Percentiles rank a stretch among this genome's conserved stretches.
Conservation (phyloP, 2,888 invertebrate genomes). For the Scaptomyza flava region DNA sequence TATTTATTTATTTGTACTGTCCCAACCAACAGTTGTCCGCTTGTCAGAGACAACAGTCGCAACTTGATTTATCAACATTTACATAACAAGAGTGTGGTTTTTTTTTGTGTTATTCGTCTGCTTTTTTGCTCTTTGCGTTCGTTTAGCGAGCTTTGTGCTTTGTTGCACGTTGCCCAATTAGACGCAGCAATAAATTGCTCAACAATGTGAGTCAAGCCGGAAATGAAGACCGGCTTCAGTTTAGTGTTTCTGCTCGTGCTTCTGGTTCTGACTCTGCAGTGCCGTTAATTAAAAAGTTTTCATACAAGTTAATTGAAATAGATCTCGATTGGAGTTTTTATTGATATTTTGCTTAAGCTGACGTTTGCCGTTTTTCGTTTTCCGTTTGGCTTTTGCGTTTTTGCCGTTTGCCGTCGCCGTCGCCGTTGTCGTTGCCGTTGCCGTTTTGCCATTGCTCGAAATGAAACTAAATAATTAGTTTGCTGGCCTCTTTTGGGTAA, state of each 20-base stretch:
- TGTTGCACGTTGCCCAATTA: slow-evolving; percentile 64
- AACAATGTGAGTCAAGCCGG: slow-evolving; percentile 42
- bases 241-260: not conserved
- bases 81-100: slow-evolving; percentile 52
- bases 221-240: slow-evolving; percentile 43
- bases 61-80: slow-evolving; percentile 75
- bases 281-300: slow-evolving; percentile 78
- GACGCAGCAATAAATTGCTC: slow-evolving; percentile 74
- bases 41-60: slow-evolving; percentile 68
- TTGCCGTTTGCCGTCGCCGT: slow-evolving; percentile 32
- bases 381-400: slow-evolving; percentile 14
- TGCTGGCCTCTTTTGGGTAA: slow-evolving; percentile 77
- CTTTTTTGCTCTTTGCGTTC: slow-evolving; percentile 7
- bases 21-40: slow-evolving; percentile 68
- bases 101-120: slow-evolving; percentile 11
- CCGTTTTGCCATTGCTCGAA: slow-evolving; percentile 50
- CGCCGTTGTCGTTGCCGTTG: too few species aligned
- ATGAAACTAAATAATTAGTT: slow-evolving; percentile 79
- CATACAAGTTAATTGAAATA: slow-evolving; percentile 78
- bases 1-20: slow-evolving; percentile 74
- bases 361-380: slow-evolving; percentile 60
- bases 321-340: slow-evolving; percentile 79
- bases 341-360: slow-evolving; percentile 73
- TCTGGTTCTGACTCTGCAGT: slow-evolving; percentile 54
- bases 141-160: slow-evolving; percentile 3